Evolutionary conservation across 1,140 invertebrate genomes (phyloP).

Genomic region (Pentalonia nigronervosa): DNA sequence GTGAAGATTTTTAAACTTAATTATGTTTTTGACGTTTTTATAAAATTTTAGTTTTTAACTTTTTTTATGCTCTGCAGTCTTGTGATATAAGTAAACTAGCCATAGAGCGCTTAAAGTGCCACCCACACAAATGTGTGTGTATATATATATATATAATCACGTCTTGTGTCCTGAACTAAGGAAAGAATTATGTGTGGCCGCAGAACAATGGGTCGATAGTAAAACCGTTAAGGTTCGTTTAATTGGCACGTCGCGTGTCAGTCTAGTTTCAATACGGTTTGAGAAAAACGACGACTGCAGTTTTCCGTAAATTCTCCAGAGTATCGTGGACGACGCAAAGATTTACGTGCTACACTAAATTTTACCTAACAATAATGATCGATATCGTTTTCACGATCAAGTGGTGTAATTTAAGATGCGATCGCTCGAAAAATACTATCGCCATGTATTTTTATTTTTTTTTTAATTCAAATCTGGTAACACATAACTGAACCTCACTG

Average conservation of each 20-base stretch:
- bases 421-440: not conserved
- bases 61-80: not conserved
- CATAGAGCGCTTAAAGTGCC: not conserved
- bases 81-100: not conserved
- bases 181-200: not conserved
- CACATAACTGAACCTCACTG: not conserved
- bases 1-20: not conserved
- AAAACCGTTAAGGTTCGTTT: not conserved
- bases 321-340: not conserved
- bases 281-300: not conserved
- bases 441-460: not conserved
- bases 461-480: not conserved
- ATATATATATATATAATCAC: not conserved
- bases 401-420: not conserved
- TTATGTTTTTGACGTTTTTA: not conserved
- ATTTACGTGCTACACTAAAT: not conserved
- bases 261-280: not conserved
- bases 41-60: not conserved
- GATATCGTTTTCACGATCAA: not conserved
- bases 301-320: not conserved
- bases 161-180: not conserved
- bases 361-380: not conserved
- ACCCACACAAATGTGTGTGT: not conserved
- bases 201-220: not conserved
- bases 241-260: not conserved